phyloP scores from a whole-genome alignment of 2,797 vertebrate species.

The Oreortyx pictus region DNA sequence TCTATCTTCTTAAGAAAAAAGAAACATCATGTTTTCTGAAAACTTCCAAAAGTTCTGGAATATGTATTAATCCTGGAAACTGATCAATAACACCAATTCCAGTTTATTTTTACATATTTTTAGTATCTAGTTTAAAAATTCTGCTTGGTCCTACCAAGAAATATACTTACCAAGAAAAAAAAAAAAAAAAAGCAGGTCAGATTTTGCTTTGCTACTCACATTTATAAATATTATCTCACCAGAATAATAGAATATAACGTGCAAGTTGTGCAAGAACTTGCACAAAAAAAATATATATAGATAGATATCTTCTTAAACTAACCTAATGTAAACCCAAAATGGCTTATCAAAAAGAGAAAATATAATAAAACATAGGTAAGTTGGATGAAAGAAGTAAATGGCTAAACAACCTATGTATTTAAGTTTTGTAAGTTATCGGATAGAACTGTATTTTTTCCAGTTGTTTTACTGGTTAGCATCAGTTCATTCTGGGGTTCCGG shows the following conservation, averaged over 20 bases:
- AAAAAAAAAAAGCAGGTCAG: background rate
- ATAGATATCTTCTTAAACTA: background rate
- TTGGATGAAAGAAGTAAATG: background rate
- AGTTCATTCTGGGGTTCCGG: background rate
- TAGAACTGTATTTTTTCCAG: background rate
- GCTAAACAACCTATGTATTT: background rate
- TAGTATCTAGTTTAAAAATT: background rate
- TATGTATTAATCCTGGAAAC: background rate
- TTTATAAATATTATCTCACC: background rate
- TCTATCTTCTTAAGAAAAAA: background rate
- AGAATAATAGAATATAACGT: background rate
- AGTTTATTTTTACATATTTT: background rate
- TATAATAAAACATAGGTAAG: constrained; percentile 34
- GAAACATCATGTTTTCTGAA: background rate
- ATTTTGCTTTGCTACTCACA: background rate
- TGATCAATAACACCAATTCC: background rate
- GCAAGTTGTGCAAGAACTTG: background rate
- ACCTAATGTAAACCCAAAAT: background rate
- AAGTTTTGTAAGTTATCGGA: background rate
- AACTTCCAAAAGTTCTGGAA: background rate
- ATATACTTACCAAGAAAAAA: background rate
- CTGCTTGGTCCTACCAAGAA: background rate
- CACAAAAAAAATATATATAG: background rate
- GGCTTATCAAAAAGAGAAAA: constrained; percentile 35
- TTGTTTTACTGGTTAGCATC: background rate